These are phyloP conservation scores for Orientallactaga bullata DNA, from an alignment of 2,113 vertebrate species.

Conservation along the genomic window DNA sequence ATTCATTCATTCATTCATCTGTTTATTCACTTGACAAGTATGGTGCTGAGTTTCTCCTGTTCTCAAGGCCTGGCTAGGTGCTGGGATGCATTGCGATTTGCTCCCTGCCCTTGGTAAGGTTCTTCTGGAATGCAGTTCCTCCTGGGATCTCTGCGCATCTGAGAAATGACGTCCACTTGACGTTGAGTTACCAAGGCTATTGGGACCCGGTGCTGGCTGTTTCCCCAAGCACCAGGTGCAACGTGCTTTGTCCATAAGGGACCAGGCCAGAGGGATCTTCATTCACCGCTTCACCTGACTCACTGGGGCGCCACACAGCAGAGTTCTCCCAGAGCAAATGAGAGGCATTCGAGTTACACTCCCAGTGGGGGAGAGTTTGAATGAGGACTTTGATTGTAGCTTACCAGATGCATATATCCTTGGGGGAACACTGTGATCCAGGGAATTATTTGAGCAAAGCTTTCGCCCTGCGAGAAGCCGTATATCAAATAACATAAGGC, in stretches of 20 bases:
- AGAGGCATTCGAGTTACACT: conserved; percentile 21
- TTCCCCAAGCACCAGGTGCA: background rate
- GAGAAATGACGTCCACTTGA: background rate
- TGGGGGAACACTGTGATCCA: conserved; percentile 43
- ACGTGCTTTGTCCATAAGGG: background rate
- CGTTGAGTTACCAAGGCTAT: background rate
- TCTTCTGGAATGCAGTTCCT: background rate
- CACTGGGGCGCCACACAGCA: background rate
- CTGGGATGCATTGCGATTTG: background rate
- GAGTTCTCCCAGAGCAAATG: conserved; percentile 1
- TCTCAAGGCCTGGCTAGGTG: background rate
- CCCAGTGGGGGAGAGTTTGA: background rate
- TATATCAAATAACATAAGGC: conserved; percentile 63
- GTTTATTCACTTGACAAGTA: background rate
- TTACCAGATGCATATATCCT: conserved; percentile 22
- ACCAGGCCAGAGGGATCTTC: background rate
- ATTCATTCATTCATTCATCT: background rate
- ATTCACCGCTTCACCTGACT: background rate
- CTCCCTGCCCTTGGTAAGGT: background rate
- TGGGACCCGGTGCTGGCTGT: background rate
- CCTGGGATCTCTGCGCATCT: background rate
- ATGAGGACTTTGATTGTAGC: background rate
- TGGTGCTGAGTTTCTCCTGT: background rate
- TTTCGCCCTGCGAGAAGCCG: background rate
- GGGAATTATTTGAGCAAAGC: conserved; percentile 62